Evolutionary conservation across 2,797 vertebrate genomes (phyloP), one percentile per base, ranked within the genome.

Genomic region (Hippoglossus hippoglossus): DNA sequence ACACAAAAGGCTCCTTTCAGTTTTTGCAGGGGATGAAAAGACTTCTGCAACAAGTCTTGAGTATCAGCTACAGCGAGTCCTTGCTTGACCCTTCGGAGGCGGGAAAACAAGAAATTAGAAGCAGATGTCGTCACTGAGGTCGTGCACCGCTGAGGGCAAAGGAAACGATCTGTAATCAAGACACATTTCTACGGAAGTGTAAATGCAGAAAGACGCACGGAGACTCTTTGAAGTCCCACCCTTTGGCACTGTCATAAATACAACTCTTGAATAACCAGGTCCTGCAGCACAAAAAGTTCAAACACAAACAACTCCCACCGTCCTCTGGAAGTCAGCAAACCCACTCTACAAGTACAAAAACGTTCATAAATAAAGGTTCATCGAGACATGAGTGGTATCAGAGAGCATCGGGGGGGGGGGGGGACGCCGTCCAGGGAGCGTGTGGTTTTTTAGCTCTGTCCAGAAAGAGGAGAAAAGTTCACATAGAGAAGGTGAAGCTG

Each of bases 351-450:
- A 85, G 84, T 90, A 85, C 68, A 90, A 91, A 87, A 86, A 89
- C 46, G 82, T 93, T 89, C 86, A 95, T 95, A 94, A 95, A 95
- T 94, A 95, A 86, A 49, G 90, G 87, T 93, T 91, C 60, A 84
- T 88, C 82, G 80, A 86, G 85, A 85, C 79, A 77, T 76, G 91
- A 91, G 84, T 90, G 91, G 90, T 88, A 85, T 91, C 54, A 79
- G 82, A 80, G 81, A 71, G 62, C 64, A 22, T 15, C 22, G 12
- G 51, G 22, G 13, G 44, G 16, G 16, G 4, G 44, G 12, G 73
- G 77, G 84, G 82, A 80, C 63, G 57, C 61, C 46, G 54, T 87
- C 83, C 69, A 28, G 52, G 55, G 69, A 84, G 67, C 57, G 59
- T 66, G 79, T 73, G 4, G 44, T 75, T 88, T 76, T 24, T 24